These are phyloP conservation scores for Garra rufa DNA, from an alignment of 2,113 vertebrate genomes.

Conservation along the genomic window DNA sequence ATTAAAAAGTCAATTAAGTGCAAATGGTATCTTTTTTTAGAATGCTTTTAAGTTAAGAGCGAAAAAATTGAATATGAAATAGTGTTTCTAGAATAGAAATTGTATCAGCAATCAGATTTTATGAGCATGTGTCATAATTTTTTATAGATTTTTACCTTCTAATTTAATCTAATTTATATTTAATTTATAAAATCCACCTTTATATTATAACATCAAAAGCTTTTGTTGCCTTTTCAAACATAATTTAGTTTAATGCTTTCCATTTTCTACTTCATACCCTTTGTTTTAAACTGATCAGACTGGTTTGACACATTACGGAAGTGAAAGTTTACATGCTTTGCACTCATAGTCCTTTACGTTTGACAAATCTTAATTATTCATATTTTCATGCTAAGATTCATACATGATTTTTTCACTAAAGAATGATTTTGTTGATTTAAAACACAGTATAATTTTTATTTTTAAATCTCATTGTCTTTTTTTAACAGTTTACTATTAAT, in stretches of 20 bases:
- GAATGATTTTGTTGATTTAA: background rate
- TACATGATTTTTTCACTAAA: background rate
- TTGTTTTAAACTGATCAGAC: constrained; percentile 75
- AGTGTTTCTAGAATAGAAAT: background rate
- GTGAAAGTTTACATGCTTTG: constrained; percentile 73
- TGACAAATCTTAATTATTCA: background rate
- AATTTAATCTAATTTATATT: background rate
- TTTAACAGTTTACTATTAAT: background rate
- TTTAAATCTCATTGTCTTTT: background rate
- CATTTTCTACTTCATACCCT: constrained; percentile 36
- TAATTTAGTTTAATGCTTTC: constrained; percentile 26
- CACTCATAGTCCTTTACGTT: constrained; percentile 40
- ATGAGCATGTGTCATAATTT: background rate
- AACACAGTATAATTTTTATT: background rate
- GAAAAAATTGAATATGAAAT: too few species aligned
- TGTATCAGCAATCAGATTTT: background rate
- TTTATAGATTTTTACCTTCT: too few species aligned
- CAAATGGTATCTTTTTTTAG: background rate
- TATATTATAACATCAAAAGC: background rate
- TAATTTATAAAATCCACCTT: background rate
- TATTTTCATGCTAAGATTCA: background rate
- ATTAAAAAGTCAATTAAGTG: background rate
- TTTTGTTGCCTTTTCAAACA: background rate
- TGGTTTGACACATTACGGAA: constrained; percentile 81
- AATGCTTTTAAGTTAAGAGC: background rate